Conservation (phyloP, 64 coral and sea anemone species). For the Stichodactyla helianthus region DNA sequence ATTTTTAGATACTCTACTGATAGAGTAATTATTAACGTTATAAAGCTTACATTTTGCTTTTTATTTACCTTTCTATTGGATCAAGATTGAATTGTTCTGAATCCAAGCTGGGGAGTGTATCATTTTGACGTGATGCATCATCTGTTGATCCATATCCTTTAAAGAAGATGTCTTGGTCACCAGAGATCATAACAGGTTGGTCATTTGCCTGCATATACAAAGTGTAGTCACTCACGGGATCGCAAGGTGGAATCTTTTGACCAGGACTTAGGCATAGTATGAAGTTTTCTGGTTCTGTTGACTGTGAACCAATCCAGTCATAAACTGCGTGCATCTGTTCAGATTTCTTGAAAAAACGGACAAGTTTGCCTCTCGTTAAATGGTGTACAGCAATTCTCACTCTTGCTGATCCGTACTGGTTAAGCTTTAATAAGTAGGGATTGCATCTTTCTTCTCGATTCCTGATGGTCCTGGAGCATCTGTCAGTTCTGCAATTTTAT, state of each 20-base stretch:
- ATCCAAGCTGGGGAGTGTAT: neutral
- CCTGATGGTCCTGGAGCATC: slow-evolving; percentile 7
- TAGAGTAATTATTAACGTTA: too few species aligned
- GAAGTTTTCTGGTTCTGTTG: slow-evolving; percentile 38
- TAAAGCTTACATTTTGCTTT: too few species aligned
- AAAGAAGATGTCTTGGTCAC: neutral
- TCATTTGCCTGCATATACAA: slow-evolving; percentile 17
- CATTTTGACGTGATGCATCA: neutral
- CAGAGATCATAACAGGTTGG: neutral
- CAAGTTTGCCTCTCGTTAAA: slow-evolving; percentile 28
- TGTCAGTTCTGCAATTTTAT: slow-evolving; percentile 6
- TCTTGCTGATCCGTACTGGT: slow-evolving; percentile 4
- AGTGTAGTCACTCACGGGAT: neutral
- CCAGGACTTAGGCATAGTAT: slow-evolving; percentile 2
- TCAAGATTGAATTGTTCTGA: too few species aligned
- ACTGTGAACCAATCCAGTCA: slow-evolving; percentile 47
- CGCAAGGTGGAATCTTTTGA: neutral
- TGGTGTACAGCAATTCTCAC: slow-evolving; percentile 39
- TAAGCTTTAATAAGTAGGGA: neutral
- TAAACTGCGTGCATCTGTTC: slow-evolving; percentile 11
- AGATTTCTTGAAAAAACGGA: slow-evolving; percentile 19
- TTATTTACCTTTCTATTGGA: too few species aligned
- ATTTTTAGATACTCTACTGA: too few species aligned
- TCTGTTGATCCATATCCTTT: slow-evolving; percentile 12
- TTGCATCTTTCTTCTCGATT: too few species aligned